Conservation (phyloP, 2,113 vertebrate genomes). For the Rhinopomastus cyanomelas region DNA sequence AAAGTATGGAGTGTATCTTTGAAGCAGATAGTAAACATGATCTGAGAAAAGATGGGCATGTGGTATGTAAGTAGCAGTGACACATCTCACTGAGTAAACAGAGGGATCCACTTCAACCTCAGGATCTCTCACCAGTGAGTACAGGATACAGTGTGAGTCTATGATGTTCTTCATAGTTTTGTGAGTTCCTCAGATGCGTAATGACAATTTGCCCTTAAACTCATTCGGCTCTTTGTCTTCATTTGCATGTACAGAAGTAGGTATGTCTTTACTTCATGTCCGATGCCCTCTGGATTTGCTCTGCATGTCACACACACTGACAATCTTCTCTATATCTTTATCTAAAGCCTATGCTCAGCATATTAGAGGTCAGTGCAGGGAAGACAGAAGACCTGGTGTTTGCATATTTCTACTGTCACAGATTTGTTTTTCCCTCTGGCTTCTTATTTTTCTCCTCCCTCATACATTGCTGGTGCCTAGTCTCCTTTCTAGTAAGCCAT, state of each 20-base stretch:
- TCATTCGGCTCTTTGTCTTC: background rate
- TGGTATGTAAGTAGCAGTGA: background rate
- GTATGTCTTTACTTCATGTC: background rate
- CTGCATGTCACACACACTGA: background rate
- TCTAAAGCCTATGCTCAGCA: background rate
- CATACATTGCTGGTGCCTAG: background rate
- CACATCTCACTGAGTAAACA: background rate
- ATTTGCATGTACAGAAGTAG: background rate
- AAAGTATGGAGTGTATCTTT: background rate
- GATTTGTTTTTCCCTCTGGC: background rate
- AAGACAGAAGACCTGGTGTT: background rate
- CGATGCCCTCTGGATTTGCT: background rate
- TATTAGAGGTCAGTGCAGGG: background rate
- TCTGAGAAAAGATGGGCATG: background rate
- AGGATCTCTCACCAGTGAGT: fast-evolving
- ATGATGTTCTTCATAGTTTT: background rate
- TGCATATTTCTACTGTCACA: background rate
- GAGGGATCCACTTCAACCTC: background rate
- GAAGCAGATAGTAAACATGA: background rate
- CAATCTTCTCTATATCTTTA: background rate
- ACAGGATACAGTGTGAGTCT: background rate
- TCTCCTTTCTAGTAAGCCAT: background rate
- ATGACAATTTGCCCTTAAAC: background rate
- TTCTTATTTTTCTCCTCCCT: background rate
- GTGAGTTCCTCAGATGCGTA: background rate